These are phyloP conservation scores for Mizuhopecten yessoensis DNA, from an alignment of 1,140 invertebrate genomes.

Conservation along the genomic window DNA sequence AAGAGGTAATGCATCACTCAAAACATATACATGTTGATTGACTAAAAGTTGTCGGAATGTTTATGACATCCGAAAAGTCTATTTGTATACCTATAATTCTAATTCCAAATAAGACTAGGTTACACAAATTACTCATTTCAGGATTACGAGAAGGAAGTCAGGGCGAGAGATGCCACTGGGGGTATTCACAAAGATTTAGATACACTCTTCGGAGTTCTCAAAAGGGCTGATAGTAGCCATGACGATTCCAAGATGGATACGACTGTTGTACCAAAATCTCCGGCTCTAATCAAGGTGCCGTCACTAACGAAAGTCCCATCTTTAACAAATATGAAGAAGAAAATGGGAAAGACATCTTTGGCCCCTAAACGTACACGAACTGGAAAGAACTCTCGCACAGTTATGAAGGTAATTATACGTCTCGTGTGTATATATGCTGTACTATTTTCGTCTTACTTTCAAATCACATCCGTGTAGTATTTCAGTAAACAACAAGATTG, in stretches of 20 bases:
- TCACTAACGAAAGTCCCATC: conserved; percentile 55
- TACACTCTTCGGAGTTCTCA: conserved; percentile 62
- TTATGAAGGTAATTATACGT: background rate
- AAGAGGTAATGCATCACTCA: no score
- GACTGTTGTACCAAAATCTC: background rate
- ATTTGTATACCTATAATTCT: no score
- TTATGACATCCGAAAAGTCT: no score
- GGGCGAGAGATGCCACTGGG: conserved; percentile 57
- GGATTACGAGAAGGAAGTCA: conserved; percentile 68
- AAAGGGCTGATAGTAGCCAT: conserved; percentile 48
- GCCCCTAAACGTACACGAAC: background rate
- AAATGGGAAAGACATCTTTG: conserved; percentile 24
- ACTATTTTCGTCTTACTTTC: no score
- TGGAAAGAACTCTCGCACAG: background rate
- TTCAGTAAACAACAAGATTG: no score
- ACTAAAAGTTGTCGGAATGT: no score
- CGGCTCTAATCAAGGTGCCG: conserved; percentile 42
- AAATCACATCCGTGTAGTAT: no score
- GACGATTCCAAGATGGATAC: conserved; percentile 41
- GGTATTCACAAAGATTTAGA: conserved; percentile 67
- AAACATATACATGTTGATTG: no score
- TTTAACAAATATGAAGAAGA: conserved; percentile 49
- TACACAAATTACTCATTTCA: conserved; percentile 33
- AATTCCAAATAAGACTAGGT: background rate
- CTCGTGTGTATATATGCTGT: no score